These are phyloP conservation scores for Marmota monax DNA, from an alignment of 2,113 vertebrate genomes.

Conservation along the genomic window DNA sequence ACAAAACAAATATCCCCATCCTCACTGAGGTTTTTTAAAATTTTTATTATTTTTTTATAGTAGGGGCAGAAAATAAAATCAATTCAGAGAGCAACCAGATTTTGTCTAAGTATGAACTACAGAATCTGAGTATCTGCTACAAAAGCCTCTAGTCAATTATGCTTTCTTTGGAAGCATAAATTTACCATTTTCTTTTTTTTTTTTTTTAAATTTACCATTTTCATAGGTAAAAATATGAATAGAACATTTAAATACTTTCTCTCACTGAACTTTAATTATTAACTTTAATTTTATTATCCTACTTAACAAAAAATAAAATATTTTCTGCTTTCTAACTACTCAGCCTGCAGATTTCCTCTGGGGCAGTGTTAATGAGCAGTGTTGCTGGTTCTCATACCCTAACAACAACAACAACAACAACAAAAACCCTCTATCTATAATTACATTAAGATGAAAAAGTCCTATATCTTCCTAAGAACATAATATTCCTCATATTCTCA, in stretches of 20 bases:
- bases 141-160: not conserved
- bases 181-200: not conserved
- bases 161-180: not conserved
- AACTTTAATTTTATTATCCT: constrained; percentile 1
- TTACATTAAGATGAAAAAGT: not conserved
- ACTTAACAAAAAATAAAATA: constrained; percentile 27
- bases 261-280: not conserved
- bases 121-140: not conserved
- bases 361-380: not conserved
- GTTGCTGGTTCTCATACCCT: not conserved
- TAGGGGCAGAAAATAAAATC: not conserved
- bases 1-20: not conserved
- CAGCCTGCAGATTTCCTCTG: not conserved
- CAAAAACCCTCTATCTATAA: not conserved
- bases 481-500: not conserved
- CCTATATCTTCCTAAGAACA: not conserved
- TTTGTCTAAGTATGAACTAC: not conserved
- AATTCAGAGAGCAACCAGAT: not conserved
- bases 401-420: not conserved
- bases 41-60: not conserved
- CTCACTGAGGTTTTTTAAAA: not conserved
- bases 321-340: not conserved
- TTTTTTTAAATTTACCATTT: not conserved
- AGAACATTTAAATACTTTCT: constrained; percentile 4
- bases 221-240: not conserved